Evolutionary conservation across 1,140 invertebrate genomes (phyloP).

Genomic region (Cyphomyrmex costatus): DNA sequence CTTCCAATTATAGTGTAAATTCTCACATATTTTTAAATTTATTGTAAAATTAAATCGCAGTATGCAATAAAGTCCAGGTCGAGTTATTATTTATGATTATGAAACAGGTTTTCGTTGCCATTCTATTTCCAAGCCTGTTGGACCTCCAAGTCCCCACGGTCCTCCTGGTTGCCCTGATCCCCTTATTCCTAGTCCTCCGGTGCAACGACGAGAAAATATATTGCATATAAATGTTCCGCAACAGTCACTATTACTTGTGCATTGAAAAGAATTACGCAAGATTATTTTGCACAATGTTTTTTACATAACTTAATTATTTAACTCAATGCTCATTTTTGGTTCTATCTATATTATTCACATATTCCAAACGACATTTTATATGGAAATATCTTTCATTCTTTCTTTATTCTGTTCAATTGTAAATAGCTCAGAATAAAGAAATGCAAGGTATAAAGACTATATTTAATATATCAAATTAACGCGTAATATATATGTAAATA

Average conservation of each 20-base stretch:
- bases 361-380: not conserved
- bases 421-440: not conserved
- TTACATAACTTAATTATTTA: conserved; percentile 1
- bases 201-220: conserved; percentile 60
- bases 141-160: not conserved
- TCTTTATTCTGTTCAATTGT: not conserved
- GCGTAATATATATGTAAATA: not conserved
- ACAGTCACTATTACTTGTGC: conserved; percentile 46
- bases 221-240: conserved; percentile 62
- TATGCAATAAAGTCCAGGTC: not conserved
- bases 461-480: not conserved
- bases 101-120: not conserved
- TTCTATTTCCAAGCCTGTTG: not conserved
- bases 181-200: not conserved
- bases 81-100: not conserved
- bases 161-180: not conserved
- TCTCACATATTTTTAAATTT: not conserved
- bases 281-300: not conserved
- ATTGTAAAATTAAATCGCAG: not conserved
- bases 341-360: not conserved
- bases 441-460: not conserved
- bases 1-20: conserved; percentile 17
- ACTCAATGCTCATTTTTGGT: not conserved
- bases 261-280: conserved; percentile 55
- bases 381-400: not conserved